Evolutionary conservation across 2,113 vertebrate genomes (phyloP).

Genomic region (Toxostoma redivivum): DNA sequence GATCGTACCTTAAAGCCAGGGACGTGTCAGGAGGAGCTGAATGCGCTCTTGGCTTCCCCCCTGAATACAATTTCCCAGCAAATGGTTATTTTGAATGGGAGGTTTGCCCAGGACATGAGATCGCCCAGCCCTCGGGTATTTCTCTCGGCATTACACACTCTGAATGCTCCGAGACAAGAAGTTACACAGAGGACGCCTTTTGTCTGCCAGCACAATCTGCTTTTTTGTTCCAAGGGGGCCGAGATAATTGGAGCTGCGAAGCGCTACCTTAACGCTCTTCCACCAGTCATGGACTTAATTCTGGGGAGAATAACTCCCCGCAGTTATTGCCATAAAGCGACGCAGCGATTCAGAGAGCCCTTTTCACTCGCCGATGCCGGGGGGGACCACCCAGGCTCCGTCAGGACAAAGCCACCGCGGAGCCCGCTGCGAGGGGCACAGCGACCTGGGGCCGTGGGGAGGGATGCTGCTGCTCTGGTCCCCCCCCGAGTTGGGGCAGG

Average conservation of each 20-base stretch:
- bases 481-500: neutral
- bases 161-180: slow-evolving; percentile 8
- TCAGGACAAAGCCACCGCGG: slow-evolving; percentile 30
- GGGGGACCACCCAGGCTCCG: slow-evolving; percentile 44
- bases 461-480: neutral
- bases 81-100: neutral
- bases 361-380: neutral
- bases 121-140: neutral
- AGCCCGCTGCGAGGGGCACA: neutral
- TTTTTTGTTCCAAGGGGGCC: slow-evolving; percentile 24
- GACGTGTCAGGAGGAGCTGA: neutral
- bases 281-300: slow-evolving; percentile 41
- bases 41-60: neutral
- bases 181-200: slow-evolving; percentile 18
- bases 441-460: neutral
- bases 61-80: neutral
- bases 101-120: neutral
- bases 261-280: slow-evolving; percentile 41
- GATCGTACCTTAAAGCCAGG: neutral
- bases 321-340: slow-evolving; percentile 51
- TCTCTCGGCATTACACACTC: neutral
- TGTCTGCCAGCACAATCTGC: slow-evolving; percentile 23
- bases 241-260: slow-evolving; percentile 34
- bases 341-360: slow-evolving; percentile 4
- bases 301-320: slow-evolving; percentile 59